Base-by-base conservation (phyloP, 2,797 vertebrate species). In the Mustela erminea region DNA sequence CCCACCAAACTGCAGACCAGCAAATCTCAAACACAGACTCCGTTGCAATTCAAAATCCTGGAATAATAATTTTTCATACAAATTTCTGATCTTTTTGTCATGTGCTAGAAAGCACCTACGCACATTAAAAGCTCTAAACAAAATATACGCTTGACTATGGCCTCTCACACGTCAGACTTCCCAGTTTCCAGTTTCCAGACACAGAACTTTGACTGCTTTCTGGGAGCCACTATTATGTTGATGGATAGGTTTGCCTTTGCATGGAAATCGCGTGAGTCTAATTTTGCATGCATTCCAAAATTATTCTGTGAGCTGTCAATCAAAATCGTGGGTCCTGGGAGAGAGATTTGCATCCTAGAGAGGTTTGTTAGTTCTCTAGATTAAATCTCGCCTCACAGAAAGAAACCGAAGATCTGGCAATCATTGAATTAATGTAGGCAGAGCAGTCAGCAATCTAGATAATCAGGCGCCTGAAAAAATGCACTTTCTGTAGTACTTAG, bases 271-370 rank as follows among this genome's bases (percentile, higher is more conserved):
- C 2, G 0, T 86, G 86, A 96, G 93, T 89, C 87, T 95, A 95
- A 95, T 96, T 97, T 95, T 96, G 74, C 86, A 84, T 95, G 83
- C 95, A 92, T 97, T 84, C 86, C 88, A 52, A 29, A 94, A 89
- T 96, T 95, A 93, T 81, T 96, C 88, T 93, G 72, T 95, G 86
- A 97, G 62, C 64, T 97, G 62, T 90, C 85, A n/a, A 27, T 96
- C 92, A 97, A 27, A 94, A 32, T 95, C 54, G 38, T 60, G 74
- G 81, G 38, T 86, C 41, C 68, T 91, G 38, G 75, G 90, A 96
- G 93, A 96, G 93, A 92, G 56, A 92, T 97, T 90, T 97, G 62
- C 52, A 62, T 96, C 90, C 83, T 86, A 74, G 41, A 96, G 46
- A 97, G 68, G 84, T 91, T 78, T 66, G 12, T 86, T 95, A 68